These are phyloP conservation scores for Pheosia gnoma DNA, from an alignment of 2,888 invertebrate genomes.

Conservation along the genomic window DNA sequence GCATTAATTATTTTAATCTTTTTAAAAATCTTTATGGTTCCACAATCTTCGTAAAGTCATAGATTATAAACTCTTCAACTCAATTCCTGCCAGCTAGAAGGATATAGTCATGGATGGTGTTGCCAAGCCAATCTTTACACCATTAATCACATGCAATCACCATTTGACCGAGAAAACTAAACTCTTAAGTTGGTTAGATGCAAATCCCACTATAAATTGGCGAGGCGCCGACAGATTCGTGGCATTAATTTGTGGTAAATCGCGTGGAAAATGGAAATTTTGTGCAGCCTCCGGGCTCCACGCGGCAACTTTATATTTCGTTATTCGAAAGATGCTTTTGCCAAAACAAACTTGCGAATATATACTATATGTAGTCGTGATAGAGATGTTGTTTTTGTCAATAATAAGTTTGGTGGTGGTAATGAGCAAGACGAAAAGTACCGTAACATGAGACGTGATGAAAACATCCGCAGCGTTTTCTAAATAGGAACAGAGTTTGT, in stretches of 20 bases:
- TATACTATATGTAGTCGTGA: conserved; percentile 28
- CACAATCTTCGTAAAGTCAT: too few relatives aligned
- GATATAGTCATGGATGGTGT: conserved; percentile 9
- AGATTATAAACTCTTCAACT: background rate
- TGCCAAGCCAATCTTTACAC: conserved; percentile 8
- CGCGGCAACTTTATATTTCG: conserved; percentile 2
- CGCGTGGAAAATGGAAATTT: conserved; percentile 83
- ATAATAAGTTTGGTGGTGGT: conserved; percentile 11
- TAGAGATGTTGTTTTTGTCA: conserved; percentile 34
- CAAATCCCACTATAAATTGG: conserved; percentile 78
- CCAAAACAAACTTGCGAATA: conserved; percentile 26
- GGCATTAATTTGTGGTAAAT: conserved; percentile 82
- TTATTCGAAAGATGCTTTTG: background rate
- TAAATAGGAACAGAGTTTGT: conserved; percentile 47
- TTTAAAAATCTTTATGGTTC: too few relatives aligned
- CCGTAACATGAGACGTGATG: conserved; percentile 60
- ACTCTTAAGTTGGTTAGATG: conserved; percentile 57
- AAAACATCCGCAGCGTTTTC: conserved; percentile 63
- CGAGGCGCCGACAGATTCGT: conserved; percentile 73
- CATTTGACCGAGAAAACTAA: conserved; percentile 54
- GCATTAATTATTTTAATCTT: too few relatives aligned
- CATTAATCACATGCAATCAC: conserved; percentile 55
- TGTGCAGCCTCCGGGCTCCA: conserved; percentile 75
- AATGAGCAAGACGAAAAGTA: conserved; percentile 20
- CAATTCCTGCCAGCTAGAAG: conserved; percentile 2